Conservation (phyloP, 1,140 invertebrate genomes). For the Goniozus legneri region DNA sequence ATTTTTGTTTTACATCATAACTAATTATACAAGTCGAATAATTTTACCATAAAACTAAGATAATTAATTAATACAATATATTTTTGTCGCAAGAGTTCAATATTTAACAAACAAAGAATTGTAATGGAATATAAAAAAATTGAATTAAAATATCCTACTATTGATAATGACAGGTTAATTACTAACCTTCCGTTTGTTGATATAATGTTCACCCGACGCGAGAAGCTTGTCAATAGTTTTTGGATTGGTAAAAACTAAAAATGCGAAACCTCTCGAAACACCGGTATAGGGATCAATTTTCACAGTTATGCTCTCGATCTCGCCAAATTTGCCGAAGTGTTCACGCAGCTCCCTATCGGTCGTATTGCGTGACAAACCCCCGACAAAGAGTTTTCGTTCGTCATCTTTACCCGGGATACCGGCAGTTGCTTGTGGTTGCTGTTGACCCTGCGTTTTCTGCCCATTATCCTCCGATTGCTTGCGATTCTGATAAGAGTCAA, state of each 20-base stretch:
- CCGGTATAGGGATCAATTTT: slow-evolving; percentile 66
- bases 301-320: slow-evolving; percentile 64
- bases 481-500: slow-evolving; percentile 43
- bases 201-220: slow-evolving; percentile 57
- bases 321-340: slow-evolving; percentile 63
- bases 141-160: no score
- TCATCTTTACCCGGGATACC: slow-evolving; percentile 55
- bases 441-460: slow-evolving; percentile 12
- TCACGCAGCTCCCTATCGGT: slow-evolving; percentile 59
- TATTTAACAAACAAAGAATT: no score
- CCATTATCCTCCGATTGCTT: neutral
- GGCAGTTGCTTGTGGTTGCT: slow-evolving; percentile 44
- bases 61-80: no score
- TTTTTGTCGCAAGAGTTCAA: no score
- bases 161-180: no score
- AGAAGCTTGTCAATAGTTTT: slow-evolving; percentile 62
- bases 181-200: slow-evolving; percentile 61
- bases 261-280: slow-evolving; percentile 66
- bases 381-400: slow-evolving; percentile 55
- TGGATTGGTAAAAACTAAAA: slow-evolving; percentile 64
- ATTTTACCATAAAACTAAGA: no score
- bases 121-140: no score
- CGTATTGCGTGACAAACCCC: slow-evolving; percentile 52
- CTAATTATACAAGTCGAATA: no score
- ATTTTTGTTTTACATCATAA: neutral